Evolutionary conservation across 2,113 vertebrate genomes (phyloP), one percentile per base, ranked within the genome.

Genomic region (Heterotis niloticus): DNA sequence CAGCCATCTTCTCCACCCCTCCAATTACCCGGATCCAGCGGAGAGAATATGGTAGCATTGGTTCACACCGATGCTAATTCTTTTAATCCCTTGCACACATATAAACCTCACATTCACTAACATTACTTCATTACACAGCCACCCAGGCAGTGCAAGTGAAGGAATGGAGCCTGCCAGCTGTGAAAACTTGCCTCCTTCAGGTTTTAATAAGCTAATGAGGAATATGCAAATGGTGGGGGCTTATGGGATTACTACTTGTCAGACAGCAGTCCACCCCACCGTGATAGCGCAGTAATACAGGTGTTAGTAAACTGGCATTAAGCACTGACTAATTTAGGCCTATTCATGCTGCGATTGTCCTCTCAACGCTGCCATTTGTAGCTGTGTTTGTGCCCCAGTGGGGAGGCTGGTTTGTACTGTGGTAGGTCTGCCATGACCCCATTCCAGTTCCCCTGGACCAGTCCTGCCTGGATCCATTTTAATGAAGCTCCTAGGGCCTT

Each of bases 181-280:
- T 88, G 91, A 85, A 88, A 87, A 87, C 85, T 88, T 89, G 89
- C 90, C 91, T 93, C 84, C 92, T 91, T 88, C 89, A 91, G 89
- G 88, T 89, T 91, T 91, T 88, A 77, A 93, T 91, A 93, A 93
- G 92, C 86, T 94, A 94, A 95, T 93, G 93, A 94, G 90, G 88
- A 90, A 78, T 91, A 95, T 96, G 94, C 91, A 94, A 95, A 95
- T 96, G 90, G 81, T 23, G 57, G 73, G 60, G 92, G 94, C 92
- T 95, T 94, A 95, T 90, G 88, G 93, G 95, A 96, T 96, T 96
- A 95, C 0, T 82, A 85, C 91, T 91, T 89, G 94, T 92, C 88
- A 44, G 84, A 85, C 92, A 91, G 92, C 91, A 88, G 89, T 60
- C 88, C 89, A 85, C 88, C 90, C 88, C 87, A 23, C 84, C 85